phyloP scores from a whole-genome alignment of 2,888 invertebrate species.

The Atethmia centrago region DNA sequence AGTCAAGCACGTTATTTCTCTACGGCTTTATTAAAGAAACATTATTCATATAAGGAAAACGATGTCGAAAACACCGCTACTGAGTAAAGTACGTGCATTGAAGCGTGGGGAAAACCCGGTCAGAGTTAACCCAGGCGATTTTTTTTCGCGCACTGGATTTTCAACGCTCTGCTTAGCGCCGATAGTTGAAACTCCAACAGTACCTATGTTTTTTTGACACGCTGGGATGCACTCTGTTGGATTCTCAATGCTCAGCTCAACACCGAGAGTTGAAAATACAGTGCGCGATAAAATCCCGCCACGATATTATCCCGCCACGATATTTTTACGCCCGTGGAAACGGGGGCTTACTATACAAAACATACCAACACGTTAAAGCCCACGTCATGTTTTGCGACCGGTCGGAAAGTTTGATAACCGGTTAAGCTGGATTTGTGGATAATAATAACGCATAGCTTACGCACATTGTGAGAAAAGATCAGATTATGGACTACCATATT shows the following conservation, averaged over 20 bases:
- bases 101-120: constrained; percentile 40
- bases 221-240: too few relatives aligned
- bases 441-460: not conserved
- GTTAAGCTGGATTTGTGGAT: constrained; percentile 5
- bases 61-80: constrained; percentile 14
- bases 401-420: constrained; percentile 13
- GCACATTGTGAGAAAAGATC: not conserved
- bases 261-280: too few relatives aligned
- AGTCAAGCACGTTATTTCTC: constrained; percentile 27
- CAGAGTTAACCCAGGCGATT: too few relatives aligned
- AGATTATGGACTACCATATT: not conserved
- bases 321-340: too few relatives aligned
- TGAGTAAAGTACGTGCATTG: not conserved
- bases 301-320: too few relatives aligned
- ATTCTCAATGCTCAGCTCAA: too few relatives aligned
- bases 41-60: constrained; percentile 48
- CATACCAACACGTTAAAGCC: not conserved
- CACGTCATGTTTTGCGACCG: not conserved
- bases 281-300: too few relatives aligned
- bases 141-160: too few relatives aligned
- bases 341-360: too few relatives aligned
- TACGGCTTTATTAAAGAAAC: constrained; percentile 10
- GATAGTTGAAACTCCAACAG: too few relatives aligned
- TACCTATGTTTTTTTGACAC: too few relatives aligned
- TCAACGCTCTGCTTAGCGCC: too few relatives aligned